Percentiles rank a stretch among this genome's conserved stretches.
phyloP scores from a whole-genome alignment of 2,113 vertebrate species.

The Phylloscopus whistleri region DNA sequence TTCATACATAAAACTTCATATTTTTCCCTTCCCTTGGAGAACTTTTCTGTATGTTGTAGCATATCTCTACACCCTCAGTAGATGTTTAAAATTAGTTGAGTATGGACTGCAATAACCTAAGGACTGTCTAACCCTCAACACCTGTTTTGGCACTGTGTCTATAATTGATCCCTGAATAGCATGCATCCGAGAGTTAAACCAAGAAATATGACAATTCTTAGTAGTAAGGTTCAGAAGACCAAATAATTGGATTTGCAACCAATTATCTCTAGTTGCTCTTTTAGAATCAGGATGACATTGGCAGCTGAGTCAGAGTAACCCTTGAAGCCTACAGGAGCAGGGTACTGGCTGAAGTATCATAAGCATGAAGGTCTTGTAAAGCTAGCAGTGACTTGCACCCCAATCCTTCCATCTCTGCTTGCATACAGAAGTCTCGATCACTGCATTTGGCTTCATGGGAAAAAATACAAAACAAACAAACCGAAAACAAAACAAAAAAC shows the following conservation, averaged over 20 bases:
- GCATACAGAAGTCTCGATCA: neutral
- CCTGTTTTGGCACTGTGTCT: neutral
- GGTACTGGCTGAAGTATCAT: neutral
- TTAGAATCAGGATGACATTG: neutral
- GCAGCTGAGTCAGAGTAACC: neutral
- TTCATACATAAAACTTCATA: neutral
- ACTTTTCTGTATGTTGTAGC: neutral
- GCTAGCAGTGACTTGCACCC: neutral
- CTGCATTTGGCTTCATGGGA: neutral
- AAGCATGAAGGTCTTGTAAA: neutral
- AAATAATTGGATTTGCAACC: neutral
- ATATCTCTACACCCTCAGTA: neutral
- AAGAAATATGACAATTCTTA: neutral
- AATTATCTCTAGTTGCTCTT: neutral
- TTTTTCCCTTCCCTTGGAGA: neutral
- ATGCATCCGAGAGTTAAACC: neutral
- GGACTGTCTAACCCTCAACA: neutral
- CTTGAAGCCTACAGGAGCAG: neutral
- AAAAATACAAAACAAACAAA: neutral
- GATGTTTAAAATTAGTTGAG: neutral
- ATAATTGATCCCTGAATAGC: neutral
- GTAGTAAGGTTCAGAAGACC: neutral
- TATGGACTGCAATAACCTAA: neutral
- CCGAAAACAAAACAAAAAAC: neutral
- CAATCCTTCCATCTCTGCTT: neutral